Percentiles rank a stretch among this genome's conserved stretches.
These are phyloP conservation scores for Gymnocheta viridis DNA, from an alignment of 2,888 invertebrate genomes.

Conservation along the genomic window DNA sequence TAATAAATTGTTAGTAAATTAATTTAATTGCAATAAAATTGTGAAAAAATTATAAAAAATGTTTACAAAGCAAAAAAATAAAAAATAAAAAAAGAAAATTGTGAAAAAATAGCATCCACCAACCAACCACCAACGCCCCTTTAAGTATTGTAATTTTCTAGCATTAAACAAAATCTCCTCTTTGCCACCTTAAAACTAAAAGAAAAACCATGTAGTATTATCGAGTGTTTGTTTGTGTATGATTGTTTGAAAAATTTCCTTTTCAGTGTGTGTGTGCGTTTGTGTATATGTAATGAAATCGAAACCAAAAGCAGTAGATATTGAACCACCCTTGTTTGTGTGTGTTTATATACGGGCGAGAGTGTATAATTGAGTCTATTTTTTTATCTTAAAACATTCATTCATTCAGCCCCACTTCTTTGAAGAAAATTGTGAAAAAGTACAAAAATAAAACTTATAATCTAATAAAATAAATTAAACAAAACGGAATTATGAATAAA, in stretches of 20 bases:
- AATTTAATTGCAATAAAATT: constrained; percentile 9
- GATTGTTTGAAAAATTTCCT: constrained; percentile 20
- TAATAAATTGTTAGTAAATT: background rate
- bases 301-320: constrained; percentile 56
- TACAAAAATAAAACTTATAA: constrained; percentile 19
- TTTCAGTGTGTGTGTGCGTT: background rate
- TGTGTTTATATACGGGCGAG: background rate
- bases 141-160: constrained; percentile 63
- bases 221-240: constrained; percentile 15
- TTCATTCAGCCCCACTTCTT: constrained; percentile 5
- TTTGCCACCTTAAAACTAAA: constrained; percentile 36
- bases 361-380: constrained; percentile 26
- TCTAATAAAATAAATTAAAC: background rate
- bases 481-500: background rate
- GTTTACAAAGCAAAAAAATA: constrained; percentile 15
- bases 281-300: constrained; percentile 60
- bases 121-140: constrained; percentile 69
- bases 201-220: constrained; percentile 50
- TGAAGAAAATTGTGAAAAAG: constrained; percentile 9
- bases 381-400: constrained; percentile 2
- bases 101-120: constrained; percentile 52
- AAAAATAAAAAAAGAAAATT: too few species aligned
- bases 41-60: constrained; percentile 2
- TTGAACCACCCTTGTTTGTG: constrained; percentile 33
- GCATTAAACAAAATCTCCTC: constrained; percentile 55